Base-by-base conservation (phyloP, 2,888 invertebrate species). In the Ypsolopha sequella region DNA sequence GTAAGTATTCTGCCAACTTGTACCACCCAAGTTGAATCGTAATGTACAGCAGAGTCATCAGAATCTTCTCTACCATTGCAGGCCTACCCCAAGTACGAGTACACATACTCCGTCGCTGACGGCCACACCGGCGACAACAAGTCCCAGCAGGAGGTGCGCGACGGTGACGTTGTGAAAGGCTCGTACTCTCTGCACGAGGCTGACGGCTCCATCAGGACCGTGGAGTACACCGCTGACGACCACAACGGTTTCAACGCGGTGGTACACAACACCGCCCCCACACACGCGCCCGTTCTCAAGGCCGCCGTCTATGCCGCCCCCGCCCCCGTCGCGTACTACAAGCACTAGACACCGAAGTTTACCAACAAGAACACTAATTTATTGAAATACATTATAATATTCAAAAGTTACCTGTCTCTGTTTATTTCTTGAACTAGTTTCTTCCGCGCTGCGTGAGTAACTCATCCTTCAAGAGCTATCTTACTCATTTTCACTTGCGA, bases 81-180 rank as follows among this genome's bases (percentile, higher is more conserved):
- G 79, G 70, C 82, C 1, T 66, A 81, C 68, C 85, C 85, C 56
- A 77, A 76, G 62, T 86, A 85, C 68, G 80, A 87, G 61, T 89
- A 77, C 78, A 76, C 73, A 53, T 89, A 89, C 76, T 87, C 87
- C 34, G 88, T 89, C 1, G 77, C 86, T 57, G 89, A 89, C 64
- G 74, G 80, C 34, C 87, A 88, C 70, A 88, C 88, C 65, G 88
- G 88, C 46, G 89, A 89, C 75, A 78, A 85, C 71, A 88, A 89
- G 73, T 76, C 79, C 54, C 88, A 88, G 68, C 82, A 87, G 56
- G 89, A 89, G 65, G 61, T 65, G 54, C 78, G 84, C 57, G 88
- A 88, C 59, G 88, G 88, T 44, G 88, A 88, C 59, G 82, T 76
- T 1, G 88, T 88, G 56, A 84, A 84, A 65, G 89, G 88, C 60